Conservation (phyloP, 2,797 vertebrate species). For the Arnoldichthys spilopterus region DNA sequence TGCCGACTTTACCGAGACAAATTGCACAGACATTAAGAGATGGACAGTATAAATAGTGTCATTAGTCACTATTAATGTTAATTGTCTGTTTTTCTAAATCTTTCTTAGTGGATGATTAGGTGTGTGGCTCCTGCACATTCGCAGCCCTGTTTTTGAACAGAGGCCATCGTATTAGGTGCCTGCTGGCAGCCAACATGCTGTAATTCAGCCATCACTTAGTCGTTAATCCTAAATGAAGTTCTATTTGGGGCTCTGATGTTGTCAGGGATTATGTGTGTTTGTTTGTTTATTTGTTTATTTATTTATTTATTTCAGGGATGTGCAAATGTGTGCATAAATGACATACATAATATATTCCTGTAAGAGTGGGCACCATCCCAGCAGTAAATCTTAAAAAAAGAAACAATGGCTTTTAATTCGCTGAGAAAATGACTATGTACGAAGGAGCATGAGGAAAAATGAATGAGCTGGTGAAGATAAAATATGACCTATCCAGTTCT, state of each 20-base stretch:
- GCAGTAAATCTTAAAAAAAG: no score
- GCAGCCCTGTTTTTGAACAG: not conserved
- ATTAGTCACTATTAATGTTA: not conserved
- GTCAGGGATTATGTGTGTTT: slow-evolving; percentile 26
- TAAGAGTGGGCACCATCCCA: no score
- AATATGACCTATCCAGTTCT: no score
- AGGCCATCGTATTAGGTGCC: not conserved
- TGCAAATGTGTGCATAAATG: not conserved
- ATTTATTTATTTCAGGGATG: slow-evolving; percentile 1
- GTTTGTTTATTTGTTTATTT: not conserved
- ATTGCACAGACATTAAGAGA: not conserved
- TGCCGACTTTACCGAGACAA: not conserved
- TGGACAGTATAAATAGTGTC: not conserved
- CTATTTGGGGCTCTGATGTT: slow-evolving; percentile 23
- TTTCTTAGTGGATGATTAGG: not conserved
- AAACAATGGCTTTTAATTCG: no score
- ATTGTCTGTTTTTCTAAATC: not conserved
- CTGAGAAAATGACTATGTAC: no score
- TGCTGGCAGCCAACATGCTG: slow-evolving; percentile 1
- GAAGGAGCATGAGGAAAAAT: no score
- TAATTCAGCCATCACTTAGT: slow-evolving; percentile 32
- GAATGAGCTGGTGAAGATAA: no score
- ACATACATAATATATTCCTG: not conserved
- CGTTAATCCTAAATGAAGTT: slow-evolving; percentile 41
- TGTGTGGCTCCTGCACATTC: not conserved